Conservation (phyloP, 2,797 vertebrate species). For the Melanotaenia trifasciata region DNA sequence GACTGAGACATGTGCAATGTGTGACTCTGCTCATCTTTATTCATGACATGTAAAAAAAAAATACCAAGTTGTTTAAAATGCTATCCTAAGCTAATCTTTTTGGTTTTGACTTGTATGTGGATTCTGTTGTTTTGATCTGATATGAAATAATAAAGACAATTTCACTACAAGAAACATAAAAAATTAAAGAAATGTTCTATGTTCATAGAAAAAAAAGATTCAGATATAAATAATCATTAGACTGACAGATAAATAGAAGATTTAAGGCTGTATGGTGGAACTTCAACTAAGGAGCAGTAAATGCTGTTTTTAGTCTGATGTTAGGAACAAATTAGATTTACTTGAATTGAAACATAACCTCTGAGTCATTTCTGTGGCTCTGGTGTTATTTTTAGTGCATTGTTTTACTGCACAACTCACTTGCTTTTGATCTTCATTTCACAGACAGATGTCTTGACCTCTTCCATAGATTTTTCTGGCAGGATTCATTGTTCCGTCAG, state of each 20-base stretch:
- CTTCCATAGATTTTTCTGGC: too few species aligned
- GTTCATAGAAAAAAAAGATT: background rate
- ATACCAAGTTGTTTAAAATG: background rate
- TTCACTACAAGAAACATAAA: conserved; percentile 32
- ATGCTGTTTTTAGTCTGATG: background rate
- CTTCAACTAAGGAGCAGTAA: background rate
- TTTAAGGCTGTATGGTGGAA: background rate
- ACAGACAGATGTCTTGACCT: background rate
- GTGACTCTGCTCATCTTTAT: conserved; percentile 47
- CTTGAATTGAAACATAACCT: background rate
- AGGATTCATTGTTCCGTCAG: background rate
- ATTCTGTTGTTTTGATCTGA: conserved; percentile 52
- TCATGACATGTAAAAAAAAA: conserved; percentile 27
- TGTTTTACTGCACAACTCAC: background rate
- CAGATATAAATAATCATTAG: background rate
- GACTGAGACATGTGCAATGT: conserved; percentile 58
- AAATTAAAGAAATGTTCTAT: background rate
- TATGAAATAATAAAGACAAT: conserved; percentile 71
- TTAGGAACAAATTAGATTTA: background rate
- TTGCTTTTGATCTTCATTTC: background rate
- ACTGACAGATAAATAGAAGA: background rate
- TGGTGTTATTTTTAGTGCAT: background rate
- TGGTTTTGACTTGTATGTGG: conserved; percentile 48
- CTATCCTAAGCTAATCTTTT: conserved; percentile 16
- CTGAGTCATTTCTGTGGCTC: background rate